Conservation (phyloP, 2,888 invertebrate species). For the Limnephilus auricula region DNA sequence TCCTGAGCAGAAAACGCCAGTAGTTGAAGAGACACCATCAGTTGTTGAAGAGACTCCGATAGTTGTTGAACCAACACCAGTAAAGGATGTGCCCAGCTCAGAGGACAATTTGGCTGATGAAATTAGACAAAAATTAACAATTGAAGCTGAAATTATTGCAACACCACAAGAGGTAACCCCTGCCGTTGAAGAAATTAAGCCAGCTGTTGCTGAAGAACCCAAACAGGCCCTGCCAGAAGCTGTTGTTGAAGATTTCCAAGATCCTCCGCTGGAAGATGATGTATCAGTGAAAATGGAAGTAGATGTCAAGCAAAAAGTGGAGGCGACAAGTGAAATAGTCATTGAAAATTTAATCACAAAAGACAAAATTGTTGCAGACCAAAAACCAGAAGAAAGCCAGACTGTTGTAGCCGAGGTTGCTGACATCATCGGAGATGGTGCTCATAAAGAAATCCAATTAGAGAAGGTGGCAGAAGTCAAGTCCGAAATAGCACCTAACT, state of each 20-base stretch:
- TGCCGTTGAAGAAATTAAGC: background rate
- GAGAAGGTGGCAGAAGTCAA: background rate
- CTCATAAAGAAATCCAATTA: background rate
- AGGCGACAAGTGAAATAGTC: background rate
- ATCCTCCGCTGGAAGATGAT: constrained; percentile 26
- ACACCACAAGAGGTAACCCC: background rate
- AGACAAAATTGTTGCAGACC: background rate
- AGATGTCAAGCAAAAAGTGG: constrained; percentile 11
- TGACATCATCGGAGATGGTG: background rate
- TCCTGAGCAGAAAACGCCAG: background rate
- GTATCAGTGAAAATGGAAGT: constrained; percentile 14
- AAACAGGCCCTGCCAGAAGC: background rate
- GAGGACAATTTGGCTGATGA: constrained; percentile 48
- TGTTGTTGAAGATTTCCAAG: constrained; percentile 23
- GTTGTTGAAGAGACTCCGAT: background rate
- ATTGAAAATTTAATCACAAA: constrained; percentile 11
- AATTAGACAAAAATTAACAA: constrained; percentile 43
- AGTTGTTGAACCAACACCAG: background rate
- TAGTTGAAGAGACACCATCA: background rate
- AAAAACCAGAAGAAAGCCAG: background rate
- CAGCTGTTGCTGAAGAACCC: background rate
- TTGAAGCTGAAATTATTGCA: constrained; percentile 36
- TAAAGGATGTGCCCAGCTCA: background rate
- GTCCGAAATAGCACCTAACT: background rate
- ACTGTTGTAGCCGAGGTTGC: background rate